Evolutionary conservation across 2,888 invertebrate genomes (phyloP).

Genomic region (Drosophila macrothrix): DNA sequence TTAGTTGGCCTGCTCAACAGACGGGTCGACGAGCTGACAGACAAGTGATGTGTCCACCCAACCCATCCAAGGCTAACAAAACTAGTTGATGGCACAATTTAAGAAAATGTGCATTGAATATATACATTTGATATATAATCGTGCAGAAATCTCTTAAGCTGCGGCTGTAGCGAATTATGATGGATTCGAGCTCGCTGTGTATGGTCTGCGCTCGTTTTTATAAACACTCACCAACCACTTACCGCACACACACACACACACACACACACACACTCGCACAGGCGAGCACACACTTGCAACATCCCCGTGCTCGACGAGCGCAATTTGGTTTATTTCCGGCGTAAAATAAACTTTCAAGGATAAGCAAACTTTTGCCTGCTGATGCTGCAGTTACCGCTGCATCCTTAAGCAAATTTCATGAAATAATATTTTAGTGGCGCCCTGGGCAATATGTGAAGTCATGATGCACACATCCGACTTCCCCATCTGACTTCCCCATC

Average conservation of each 20-base stretch:
- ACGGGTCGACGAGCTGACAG: constrained; percentile 28
- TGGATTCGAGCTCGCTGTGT: constrained; percentile 42
- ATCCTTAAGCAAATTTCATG: constrained; percentile 79
- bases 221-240: constrained; percentile 46
- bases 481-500: constrained; percentile 15
- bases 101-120: constrained; percentile 25
- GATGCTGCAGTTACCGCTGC: constrained; percentile 49
- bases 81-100: constrained; percentile 22
- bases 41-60: constrained; percentile 10
- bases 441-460: constrained; percentile 75
- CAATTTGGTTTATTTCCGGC: constrained; percentile 81
- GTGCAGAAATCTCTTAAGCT: constrained; percentile 28
- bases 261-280: constrained; percentile 10
- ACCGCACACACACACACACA: constrained; percentile 7
- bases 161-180: constrained; percentile 29
- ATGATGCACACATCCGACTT: constrained; percentile 60
- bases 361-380: constrained; percentile 73
- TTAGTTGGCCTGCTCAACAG: constrained; percentile 58
- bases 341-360: constrained; percentile 80
- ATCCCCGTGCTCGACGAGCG: constrained; percentile 47
- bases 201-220: constrained; percentile 28
- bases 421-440: constrained; percentile 80
- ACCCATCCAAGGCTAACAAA: constrained; percentile 37
- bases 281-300: constrained; percentile 34
- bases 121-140: constrained; percentile 2